Evolutionary conservation across 1,140 invertebrate genomes (phyloP).

Genomic region (Bactericera cockerelli): DNA sequence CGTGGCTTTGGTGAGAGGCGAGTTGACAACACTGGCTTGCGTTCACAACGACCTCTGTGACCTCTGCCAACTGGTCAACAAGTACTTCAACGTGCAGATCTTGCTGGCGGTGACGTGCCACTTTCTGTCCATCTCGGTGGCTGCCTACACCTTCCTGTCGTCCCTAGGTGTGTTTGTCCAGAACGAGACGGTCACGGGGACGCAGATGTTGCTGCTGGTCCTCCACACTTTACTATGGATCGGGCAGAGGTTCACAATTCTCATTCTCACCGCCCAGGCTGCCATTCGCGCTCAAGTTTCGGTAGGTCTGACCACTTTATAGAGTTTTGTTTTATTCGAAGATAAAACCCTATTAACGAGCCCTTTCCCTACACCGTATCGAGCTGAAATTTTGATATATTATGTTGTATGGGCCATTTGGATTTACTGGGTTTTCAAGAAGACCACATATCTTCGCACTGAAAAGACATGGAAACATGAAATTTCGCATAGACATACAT

Average conservation of each 20-base stretch:
- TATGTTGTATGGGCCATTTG: no score
- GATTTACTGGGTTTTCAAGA: no score
- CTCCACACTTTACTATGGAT: not conserved
- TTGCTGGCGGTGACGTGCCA: not conserved
- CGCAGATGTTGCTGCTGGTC: not conserved
- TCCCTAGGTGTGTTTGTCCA: not conserved
- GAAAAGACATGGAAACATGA: no score
- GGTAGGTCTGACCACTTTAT: no score
- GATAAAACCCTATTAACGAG: no score
- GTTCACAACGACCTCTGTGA: not conserved
- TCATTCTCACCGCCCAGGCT: constrained; percentile 2
- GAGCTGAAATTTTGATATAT: no score
- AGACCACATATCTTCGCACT: no score
- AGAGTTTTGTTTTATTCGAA: no score
- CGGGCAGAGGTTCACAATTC: not conserved
- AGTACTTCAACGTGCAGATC: constrained; percentile 2
- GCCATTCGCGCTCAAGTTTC: not conserved
- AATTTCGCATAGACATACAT: no score
- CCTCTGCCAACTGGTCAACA: not conserved
- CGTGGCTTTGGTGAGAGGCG: not conserved
- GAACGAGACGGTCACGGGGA: not conserved
- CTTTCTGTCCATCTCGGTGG: constrained; percentile 4
- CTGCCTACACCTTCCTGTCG: not conserved
- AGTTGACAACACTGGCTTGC: not conserved
- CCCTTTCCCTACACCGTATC: no score